phyloP scores from a whole-genome alignment of 37 sponge, comb jelly and placozoan species.

The Beroe forskalii region DNA sequence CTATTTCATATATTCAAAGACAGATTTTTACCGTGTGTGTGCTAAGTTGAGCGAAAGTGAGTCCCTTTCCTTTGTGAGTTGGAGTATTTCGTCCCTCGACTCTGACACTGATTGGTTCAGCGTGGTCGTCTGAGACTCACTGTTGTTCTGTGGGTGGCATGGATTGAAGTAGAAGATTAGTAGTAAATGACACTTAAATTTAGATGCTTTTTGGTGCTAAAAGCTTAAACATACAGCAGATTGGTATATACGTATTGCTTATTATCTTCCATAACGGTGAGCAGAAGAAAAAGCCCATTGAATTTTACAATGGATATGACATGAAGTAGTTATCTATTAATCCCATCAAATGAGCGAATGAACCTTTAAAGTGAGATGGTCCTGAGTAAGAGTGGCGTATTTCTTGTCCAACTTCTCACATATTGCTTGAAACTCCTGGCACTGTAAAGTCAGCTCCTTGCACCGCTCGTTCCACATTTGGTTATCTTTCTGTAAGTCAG shows the following conservation, averaged over 20 bases:
- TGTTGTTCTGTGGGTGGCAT: constrained; percentile 9
- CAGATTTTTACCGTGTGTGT: constrained; percentile 19
- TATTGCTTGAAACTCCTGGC: not conserved
- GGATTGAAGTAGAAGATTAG: too few species aligned
- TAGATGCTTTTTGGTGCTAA: too few species aligned
- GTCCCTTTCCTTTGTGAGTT: constrained; percentile 24
- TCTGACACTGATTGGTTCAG: constrained; percentile 5
- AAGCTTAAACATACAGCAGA: too few species aligned
- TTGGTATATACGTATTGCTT: too few species aligned
- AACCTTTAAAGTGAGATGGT: constrained; percentile 40
- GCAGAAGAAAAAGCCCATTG: too few species aligned
- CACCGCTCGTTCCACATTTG: not conserved
- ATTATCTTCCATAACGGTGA: too few species aligned
- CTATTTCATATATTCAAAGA: too few species aligned
- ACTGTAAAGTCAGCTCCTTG: not conserved
- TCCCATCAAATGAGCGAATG: too few species aligned
- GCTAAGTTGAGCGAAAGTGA: not conserved
- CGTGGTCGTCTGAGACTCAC: not conserved
- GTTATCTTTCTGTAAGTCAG: constrained; percentile 39
- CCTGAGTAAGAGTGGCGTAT: constrained; percentile 2
- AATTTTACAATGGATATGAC: too few species aligned
- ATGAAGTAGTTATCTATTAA: too few species aligned
- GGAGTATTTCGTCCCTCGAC: not conserved
- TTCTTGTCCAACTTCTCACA: constrained; percentile 16
- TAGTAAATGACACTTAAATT: too few species aligned